These are phyloP conservation scores for Mastomys natalensis DNA, from an alignment of 2,113 vertebrate species.

Conservation along the genomic window DNA sequence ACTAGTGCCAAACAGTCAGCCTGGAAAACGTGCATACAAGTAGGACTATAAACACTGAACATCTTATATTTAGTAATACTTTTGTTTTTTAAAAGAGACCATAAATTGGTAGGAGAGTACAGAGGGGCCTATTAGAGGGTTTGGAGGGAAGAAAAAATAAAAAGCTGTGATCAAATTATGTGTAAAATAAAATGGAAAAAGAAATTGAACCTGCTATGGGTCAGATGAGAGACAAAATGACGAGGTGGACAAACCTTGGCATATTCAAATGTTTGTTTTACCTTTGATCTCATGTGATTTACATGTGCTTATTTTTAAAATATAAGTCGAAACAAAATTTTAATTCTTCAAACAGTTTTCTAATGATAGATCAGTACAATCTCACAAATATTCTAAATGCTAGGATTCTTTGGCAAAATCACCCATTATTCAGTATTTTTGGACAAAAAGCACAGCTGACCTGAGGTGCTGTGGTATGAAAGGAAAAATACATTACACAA, in stretches of 20 bases:
- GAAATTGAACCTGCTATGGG: neutral
- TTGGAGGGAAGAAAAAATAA: neutral
- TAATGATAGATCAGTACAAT: neutral
- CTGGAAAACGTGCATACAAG: neutral
- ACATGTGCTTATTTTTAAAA: neutral
- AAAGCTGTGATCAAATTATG: neutral
- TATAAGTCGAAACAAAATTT: neutral
- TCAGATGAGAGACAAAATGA: neutral
- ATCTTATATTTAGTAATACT: neutral
- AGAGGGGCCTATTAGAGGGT: neutral
- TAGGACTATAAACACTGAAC: neutral
- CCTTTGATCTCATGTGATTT: neutral
- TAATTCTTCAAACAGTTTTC: neutral
- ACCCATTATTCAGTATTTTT: neutral
- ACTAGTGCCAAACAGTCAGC: neutral
- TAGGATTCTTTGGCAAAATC: neutral
- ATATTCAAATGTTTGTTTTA: neutral
- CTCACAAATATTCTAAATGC: neutral
- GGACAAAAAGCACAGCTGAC: neutral
- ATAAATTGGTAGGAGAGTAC: neutral
- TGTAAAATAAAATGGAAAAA: neutral
- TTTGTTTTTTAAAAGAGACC: neutral
- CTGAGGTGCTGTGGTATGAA: neutral
- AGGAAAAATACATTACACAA: neutral
- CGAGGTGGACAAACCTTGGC: neutral